Evolutionary conservation across 2,113 vertebrate genomes (phyloP), one percentile per base, ranked within the genome.

Genomic region (Channa argus): DNA sequence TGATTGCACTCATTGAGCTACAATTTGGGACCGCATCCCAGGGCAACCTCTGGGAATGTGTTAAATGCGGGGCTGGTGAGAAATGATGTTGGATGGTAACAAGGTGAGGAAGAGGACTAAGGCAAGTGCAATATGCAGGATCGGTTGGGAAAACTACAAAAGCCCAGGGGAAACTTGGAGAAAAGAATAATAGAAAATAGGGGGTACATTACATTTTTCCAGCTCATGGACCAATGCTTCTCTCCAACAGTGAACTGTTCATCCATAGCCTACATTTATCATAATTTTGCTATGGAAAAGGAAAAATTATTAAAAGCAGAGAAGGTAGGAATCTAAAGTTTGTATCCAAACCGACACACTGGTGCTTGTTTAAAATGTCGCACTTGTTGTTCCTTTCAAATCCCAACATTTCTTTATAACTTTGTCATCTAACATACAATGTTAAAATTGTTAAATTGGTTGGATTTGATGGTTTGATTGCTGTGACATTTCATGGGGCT

Each of bases 401-500:
- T 24, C 24, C 24, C 24, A 24, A 1, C 24, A 24, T 24, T 24
- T 24, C 24, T 24, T 24, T 24, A 24, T 24, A 24, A 24, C 24
- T 24, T 51, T 46, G 33, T 9, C 6, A 61, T n/a, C 50, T 15
- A 45, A 58, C 36, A 45, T 38, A 59, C 3, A 43, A 37, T 43
- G 15, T 53, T 46, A 4, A 44, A 44, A 58, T 36, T 14, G 9
- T 51, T 65, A 8, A 15, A 45, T 13, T 47, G 63, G 13, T 71
- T 47, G 52, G 69, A 65, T 59, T 62, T 69, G 14, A 50, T 63
- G 54, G 15, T 65, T 82, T 47, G 46, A 66, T 81, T 83, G 47
- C 76, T 82, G 80, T 89, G 83, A 86, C 76, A 88, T 84, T 74
- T 77, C 10, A 64, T 69, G 37, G 63, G 74, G 70, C 71, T 66